Conservation (phyloP, 2,113 vertebrate genomes). For the Eulacestoma nigropectus region DNA sequence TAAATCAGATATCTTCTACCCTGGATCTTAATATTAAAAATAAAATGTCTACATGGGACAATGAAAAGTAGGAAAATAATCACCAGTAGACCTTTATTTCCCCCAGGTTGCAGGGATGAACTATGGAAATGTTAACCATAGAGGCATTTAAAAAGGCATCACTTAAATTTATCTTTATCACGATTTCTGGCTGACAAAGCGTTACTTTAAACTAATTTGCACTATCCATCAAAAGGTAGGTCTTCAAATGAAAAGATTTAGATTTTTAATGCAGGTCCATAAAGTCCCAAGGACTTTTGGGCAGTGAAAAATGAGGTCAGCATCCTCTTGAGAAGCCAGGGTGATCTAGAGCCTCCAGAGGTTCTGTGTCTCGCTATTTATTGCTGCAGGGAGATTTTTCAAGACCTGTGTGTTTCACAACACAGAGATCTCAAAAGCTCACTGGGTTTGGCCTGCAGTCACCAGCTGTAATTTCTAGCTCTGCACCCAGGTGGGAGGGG, state of each 20-base stretch:
- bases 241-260: conserved; percentile 57
- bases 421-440: background rate
- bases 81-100: conserved; percentile 44
- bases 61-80: conserved; percentile 63
- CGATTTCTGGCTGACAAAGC: conserved; percentile 66
- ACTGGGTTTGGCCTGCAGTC: background rate
- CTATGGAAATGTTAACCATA: conserved; percentile 51
- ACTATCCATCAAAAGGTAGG: conserved; percentile 43
- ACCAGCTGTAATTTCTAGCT: background rate
- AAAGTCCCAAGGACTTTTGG: conserved; percentile 66
- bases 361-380: background rate
- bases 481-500: background rate
- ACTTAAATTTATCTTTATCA: conserved; percentile 57
- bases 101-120: background rate
- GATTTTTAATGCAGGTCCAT: conserved; percentile 38
- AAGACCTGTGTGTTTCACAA: background rate
- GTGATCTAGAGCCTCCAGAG: background rate
- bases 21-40: conserved; percentile 59
- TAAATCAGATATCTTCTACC: conserved; percentile 62
- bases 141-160: conserved; percentile 54
- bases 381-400: background rate
- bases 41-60: conserved; percentile 1
- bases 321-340: background rate
- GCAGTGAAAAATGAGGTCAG: conserved; percentile 3
- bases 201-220: conserved; percentile 67